These are phyloP conservation scores for Habroteleia sp. DNA, from an alignment of 2,888 invertebrate genomes.

Conservation along the genomic window DNA sequence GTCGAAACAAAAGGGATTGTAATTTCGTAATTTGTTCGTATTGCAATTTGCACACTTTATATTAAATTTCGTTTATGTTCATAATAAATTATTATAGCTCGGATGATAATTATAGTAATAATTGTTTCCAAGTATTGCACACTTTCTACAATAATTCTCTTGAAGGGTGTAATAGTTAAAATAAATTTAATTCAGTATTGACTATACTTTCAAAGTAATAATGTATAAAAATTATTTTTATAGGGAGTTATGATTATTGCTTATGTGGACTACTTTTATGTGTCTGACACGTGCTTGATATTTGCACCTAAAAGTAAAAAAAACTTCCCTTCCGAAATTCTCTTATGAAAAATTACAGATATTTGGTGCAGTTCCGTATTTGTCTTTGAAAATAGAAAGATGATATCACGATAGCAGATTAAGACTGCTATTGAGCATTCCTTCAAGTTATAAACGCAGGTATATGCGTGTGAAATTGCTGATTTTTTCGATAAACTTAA, in stretches of 20 bases:
- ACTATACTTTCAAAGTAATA: too few species aligned
- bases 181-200: too few species aligned
- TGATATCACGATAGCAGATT: slow-evolving; percentile 14
- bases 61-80: slow-evolving; percentile 42
- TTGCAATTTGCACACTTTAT: slow-evolving; percentile 27
- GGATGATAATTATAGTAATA: slow-evolving; percentile 13
- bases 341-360: slow-evolving; percentile 80
- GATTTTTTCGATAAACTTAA: slow-evolving; percentile 28
- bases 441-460: slow-evolving; percentile 1
- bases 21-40: slow-evolving; percentile 34
- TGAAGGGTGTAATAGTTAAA: background rate
- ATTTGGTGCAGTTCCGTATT: slow-evolving; percentile 72
- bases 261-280: slow-evolving; percentile 70
- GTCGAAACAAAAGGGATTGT: slow-evolving; percentile 40
- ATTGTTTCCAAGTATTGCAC: slow-evolving; percentile 1
- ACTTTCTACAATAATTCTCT: slow-evolving; percentile 2
- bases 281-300: slow-evolving; percentile 66
- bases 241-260: too few species aligned
- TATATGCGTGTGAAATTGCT: slow-evolving; percentile 1
- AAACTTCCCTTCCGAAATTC: slow-evolving; percentile 77
- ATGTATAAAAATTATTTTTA: too few species aligned
- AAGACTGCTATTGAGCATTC: slow-evolving; percentile 8
- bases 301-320: slow-evolving; percentile 74
- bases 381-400: slow-evolving; percentile 52
- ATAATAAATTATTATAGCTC: slow-evolving; percentile 11